Percentiles rank a stretch among this genome's conserved stretches.
These are phyloP conservation scores for Salarias fasciatus DNA, from an alignment of 2,797 vertebrate genomes.

Conservation along the genomic window DNA sequence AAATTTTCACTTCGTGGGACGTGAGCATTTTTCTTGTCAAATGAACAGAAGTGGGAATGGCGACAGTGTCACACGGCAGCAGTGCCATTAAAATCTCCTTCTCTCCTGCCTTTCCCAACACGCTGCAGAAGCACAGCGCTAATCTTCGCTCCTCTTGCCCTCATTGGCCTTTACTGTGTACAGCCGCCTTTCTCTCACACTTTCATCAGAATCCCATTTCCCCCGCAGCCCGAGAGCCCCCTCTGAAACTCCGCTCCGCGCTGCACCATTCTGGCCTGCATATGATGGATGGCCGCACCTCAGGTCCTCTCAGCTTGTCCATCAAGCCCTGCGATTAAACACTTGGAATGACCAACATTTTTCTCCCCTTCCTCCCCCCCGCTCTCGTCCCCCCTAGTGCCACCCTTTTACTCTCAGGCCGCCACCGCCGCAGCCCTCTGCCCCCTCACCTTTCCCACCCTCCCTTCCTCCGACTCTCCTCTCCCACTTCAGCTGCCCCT, in stretches of 20 bases:
- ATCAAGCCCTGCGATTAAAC: conserved; percentile 88
- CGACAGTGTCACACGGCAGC: conserved; percentile 21
- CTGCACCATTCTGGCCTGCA: conserved; percentile 84
- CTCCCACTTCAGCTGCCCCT: conserved; percentile 75
- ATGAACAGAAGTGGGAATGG: conserved; percentile 16
- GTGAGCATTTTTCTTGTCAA: conserved; percentile 21
- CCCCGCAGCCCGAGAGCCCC: conserved; percentile 80
- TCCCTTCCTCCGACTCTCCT: conserved; percentile 61
- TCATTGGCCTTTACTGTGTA: conserved; percentile 86
- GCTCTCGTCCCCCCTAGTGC: conserved; percentile 58
- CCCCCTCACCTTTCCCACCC: conserved; percentile 78
- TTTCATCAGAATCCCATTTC: conserved; percentile 98
- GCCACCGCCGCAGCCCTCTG: conserved; percentile 68
- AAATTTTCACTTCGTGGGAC: conserved; percentile 12
- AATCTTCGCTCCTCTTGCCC: conserved; percentile 84
- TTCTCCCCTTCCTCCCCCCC: conserved; percentile 64
- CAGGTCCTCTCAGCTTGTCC: conserved; percentile 89
- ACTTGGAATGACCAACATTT: conserved; percentile 83
- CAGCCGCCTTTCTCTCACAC: conserved; percentile 87
- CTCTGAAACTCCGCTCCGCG: conserved; percentile 84
- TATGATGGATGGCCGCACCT: conserved; percentile 94
- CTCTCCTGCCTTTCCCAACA: conserved; percentile 46
- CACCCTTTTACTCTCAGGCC: conserved; percentile 73
- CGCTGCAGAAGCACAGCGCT: conserved; percentile 61
- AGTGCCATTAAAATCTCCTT: conserved; percentile 51